phyloP scores from a whole-genome alignment of 2,888 invertebrate species.

The Acleris holmiana region DNA sequence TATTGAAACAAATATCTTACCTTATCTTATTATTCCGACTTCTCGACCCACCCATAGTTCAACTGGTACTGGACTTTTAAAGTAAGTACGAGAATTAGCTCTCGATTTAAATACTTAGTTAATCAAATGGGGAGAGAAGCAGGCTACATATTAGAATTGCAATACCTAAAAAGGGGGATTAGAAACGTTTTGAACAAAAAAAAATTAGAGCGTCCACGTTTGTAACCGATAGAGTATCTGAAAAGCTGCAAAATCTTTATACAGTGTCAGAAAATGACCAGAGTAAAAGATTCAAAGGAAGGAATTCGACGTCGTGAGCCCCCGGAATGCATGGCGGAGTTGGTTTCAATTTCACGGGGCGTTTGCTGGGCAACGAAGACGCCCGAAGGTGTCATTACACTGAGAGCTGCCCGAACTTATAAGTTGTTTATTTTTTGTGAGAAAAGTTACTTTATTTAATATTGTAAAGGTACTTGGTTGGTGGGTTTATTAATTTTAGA shows the following conservation, averaged over 20 bases:
- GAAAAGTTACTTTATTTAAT: slow-evolving; percentile 49
- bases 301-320: slow-evolving; percentile 60
- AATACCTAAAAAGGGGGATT: not conserved
- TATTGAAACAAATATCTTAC: too few relatives aligned
- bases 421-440: slow-evolving; percentile 69
- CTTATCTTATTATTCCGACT: too few relatives aligned
- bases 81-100: too few relatives aligned
- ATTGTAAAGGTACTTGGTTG: not conserved
- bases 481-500: too few relatives aligned
- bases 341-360: slow-evolving; percentile 82
- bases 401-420: slow-evolving; percentile 71
- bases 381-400: slow-evolving; percentile 80
- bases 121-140: too few relatives aligned
- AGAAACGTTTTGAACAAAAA: not conserved
- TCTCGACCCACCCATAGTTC: too few relatives aligned
- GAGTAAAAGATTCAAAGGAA: slow-evolving; percentile 61
- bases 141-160: too few relatives aligned
- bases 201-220: not conserved
- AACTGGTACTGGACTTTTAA: too few relatives aligned
- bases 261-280: slow-evolving; percentile 30
- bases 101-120: too few relatives aligned
- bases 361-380: slow-evolving; percentile 79
- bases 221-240: not conserved
- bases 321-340: slow-evolving; percentile 63
- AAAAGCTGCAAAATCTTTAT: slow-evolving; percentile 14